Evolutionary conservation across 2,888 invertebrate genomes (phyloP), one percentile per base, ranked within the genome.

Genomic region (Galeruca laticollis): DNA sequence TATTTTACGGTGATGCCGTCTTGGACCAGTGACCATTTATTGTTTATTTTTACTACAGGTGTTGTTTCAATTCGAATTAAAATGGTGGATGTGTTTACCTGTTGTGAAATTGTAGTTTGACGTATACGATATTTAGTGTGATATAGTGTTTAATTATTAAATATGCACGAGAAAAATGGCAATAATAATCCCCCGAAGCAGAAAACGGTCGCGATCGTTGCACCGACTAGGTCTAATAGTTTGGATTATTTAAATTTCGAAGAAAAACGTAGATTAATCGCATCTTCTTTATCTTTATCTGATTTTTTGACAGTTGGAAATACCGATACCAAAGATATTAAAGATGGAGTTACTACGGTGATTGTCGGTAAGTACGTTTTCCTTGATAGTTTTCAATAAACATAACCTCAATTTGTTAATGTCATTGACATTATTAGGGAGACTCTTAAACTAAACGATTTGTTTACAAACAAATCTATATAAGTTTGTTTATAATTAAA

Each of bases 241-340:
- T 89, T 95, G 88, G 95, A 95, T 88, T 94, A 94, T 87, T 89
- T 96, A 69, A 95, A 96, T 87, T 96, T 96, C 85, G 95, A 95
- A 86, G 95, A 96, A 88, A 95, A 95, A 85, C 89, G 95, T 80
- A 94, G 95, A 86, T 87, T 96, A 82, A 96, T 96, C 77, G 95
- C 95, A 59, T 95, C 95, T 75, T 94, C 95, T 62, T 86, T 96
- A 83, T 95, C 95, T 75, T 88, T 96, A 72, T 94, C 94, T 77
- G 95, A 95, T 86, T 95, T 95, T 78, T 74, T 85, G 33, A 80
- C 77, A 70, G 83, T 79, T 31, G 81, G 82, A 56, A 81, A 77
- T 65, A 78, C 80, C 56, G 78, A 82, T 66, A 76, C 80, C 52
- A 82, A 81, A 71, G 82, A 83, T 56, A 77, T 81, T 21, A 82